Evolutionary conservation across 2,113 vertebrate species (phyloP).

Genomic region (Oreochromis aureus): DNA sequence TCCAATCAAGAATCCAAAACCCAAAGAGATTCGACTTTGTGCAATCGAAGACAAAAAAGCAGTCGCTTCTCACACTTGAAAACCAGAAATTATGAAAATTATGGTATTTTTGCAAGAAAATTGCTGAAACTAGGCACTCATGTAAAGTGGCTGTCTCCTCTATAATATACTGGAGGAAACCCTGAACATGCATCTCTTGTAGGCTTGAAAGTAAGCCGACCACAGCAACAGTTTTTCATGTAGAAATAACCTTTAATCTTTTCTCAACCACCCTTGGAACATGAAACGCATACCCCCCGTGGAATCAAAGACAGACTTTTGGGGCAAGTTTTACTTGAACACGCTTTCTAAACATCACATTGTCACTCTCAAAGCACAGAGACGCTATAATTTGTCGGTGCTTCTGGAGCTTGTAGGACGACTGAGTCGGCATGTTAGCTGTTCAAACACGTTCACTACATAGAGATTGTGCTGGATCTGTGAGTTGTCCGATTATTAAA

Average conservation of each 20-base stretch:
- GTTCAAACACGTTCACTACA: background rate
- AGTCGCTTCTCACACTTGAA: background rate
- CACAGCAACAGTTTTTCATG: background rate
- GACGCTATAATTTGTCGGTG: background rate
- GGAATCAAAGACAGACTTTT: background rate
- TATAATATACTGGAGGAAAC: background rate
- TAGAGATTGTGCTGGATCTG: slow-evolving; percentile 7
- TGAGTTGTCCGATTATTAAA: slow-evolving; percentile 31
- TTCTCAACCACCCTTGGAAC: background rate
- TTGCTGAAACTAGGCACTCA: background rate
- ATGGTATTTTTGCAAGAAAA: background rate
- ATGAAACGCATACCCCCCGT: background rate
- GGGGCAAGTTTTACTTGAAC: background rate
- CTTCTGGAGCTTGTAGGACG: background rate
- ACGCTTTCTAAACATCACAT: background rate
- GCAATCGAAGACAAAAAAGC: background rate
- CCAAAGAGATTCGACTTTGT: background rate
- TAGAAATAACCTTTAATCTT: background rate
- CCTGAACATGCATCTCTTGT: background rate
- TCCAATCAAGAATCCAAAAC: background rate
- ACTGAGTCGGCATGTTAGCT: background rate
- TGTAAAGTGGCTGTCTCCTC: background rate
- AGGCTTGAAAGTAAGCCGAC: background rate
- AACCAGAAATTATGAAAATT: background rate
- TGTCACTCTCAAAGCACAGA: background rate